Conservation (phyloP, 2,113 vertebrate genomes). For the Okapia johnstoni region DNA sequence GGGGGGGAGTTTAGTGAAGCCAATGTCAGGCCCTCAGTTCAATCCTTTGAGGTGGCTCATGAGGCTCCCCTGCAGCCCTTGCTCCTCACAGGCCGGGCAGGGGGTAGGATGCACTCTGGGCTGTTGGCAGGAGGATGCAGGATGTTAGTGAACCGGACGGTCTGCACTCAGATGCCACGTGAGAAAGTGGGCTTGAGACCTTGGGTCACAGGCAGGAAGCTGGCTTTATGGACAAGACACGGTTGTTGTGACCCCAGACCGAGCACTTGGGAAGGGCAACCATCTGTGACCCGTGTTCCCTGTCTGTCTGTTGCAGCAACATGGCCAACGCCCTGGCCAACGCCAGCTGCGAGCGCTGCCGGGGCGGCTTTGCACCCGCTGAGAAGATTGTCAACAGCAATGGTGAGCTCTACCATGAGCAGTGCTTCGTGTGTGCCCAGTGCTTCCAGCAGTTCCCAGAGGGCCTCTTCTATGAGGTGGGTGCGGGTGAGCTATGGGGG, state of each 20-base stretch:
- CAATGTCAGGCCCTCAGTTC: neutral
- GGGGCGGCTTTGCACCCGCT: slow-evolving; percentile 90
- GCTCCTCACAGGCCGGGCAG: neutral
- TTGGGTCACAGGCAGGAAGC: fast-evolving
- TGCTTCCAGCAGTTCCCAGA: slow-evolving; percentile 98
- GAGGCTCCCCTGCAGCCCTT: neutral
- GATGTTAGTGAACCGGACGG: neutral
- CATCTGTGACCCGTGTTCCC: neutral
- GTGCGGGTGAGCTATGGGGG: neutral
- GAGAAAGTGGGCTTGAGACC: neutral
- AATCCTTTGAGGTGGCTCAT: neutral
- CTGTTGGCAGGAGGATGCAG: neutral
- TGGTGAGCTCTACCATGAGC: slow-evolving; percentile 95
- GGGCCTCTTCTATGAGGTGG: slow-evolving; percentile 98
- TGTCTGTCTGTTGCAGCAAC: slow-evolving; percentile 84
- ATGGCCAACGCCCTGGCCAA: slow-evolving; percentile 97
- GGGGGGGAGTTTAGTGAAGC: neutral
- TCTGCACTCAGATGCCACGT: neutral
- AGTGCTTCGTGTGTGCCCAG: slow-evolving; percentile 97
- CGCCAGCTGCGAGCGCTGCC: slow-evolving; percentile 95
- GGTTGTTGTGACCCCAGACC: neutral
- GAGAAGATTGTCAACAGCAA: slow-evolving; percentile 99
- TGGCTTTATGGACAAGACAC: neutral
- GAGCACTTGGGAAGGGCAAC: neutral
- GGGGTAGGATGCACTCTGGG: neutral